Percentiles rank a stretch among this genome's conserved stretches.
Evolutionary conservation across 53 echinoderm and acorn worm genomes (phyloP).

Genomic region (Crossaster papposus): DNA sequence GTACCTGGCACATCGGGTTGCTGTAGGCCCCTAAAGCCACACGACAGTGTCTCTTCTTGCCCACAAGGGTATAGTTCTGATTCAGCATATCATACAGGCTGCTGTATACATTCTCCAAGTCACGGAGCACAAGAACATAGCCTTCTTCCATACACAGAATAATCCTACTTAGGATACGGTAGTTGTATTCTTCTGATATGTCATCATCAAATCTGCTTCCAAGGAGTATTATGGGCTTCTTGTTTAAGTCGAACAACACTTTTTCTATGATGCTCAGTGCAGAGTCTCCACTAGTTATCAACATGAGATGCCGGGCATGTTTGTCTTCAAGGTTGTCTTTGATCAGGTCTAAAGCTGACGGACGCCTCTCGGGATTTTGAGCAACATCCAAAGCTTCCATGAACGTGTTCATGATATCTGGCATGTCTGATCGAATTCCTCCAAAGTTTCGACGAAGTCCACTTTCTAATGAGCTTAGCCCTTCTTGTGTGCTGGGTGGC

Average conservation of each 20-base stretch:
- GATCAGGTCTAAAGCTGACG: conserved; percentile 45
- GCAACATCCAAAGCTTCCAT: conserved; percentile 41
- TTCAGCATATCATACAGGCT: conserved; percentile 67
- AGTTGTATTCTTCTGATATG: conserved; percentile 64
- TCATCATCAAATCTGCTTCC: conserved; percentile 65
- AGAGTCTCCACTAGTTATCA: conserved; percentile 64
- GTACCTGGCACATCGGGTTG: conserved; percentile 67
- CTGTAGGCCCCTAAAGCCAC: conserved; percentile 65
- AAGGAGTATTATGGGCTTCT: conserved; percentile 28
- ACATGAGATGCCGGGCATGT: conserved; percentile 60
- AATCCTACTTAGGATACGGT: conserved; percentile 54
- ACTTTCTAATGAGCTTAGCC: conserved; percentile 9
- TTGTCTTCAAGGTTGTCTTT: conserved; percentile 53
- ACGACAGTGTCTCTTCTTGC: conserved; percentile 55
- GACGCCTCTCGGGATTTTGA: conserved; percentile 18
- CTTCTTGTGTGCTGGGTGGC: conserved; percentile 3
- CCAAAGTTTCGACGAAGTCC: conserved; percentile 64
- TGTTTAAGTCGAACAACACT: conserved; percentile 2
- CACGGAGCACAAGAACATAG: conserved; percentile 44
- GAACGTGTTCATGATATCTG: conserved; percentile 48
- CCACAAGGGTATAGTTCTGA: conserved; percentile 58
- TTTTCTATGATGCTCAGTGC: conserved; percentile 55
- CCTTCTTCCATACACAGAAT: conserved; percentile 65
- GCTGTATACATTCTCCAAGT: conserved; percentile 61
- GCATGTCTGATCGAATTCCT: conserved; percentile 40